Base-by-base conservation (phyloP, 2,888 invertebrate species). In the Temnothorax rugatulus region DNA sequence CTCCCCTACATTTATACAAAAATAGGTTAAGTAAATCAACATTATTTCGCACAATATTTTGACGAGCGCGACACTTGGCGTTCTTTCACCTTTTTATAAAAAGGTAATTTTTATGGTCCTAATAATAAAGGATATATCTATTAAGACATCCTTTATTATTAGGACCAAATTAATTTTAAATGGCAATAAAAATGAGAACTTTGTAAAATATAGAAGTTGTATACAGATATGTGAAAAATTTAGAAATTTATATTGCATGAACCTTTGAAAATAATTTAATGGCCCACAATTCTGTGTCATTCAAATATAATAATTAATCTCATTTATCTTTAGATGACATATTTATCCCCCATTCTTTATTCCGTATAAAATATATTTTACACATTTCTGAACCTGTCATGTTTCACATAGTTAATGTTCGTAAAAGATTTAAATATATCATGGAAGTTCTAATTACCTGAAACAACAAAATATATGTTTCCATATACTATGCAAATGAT, bases 381-480 rank as follows among this genome's bases (percentile, higher is more conserved):
- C 21, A 75, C 13, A 11, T 63, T 50, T 18, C 15, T 38, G 5
- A 52, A 13, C 1, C 15, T 21, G 18, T n/a, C 25, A 15, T 41
- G 2, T 59, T 47, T 29, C 11, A 74, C 9, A 9, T 41, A 1
- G 29, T 54, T 29, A 68, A 44, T n/a, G 54, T 81, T 25, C 64
- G 61, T 4, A 84, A 68, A 21, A 84, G 47, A 61, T 84, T 84
- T 57, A 85, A 66, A 54, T 85, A 85, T 29, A 29, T 61, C 18
- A 77, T n/a, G 18, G 85, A 83, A 52, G 83, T 77, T 66, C 73
- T 85, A 18, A 85, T 77, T 41, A 85, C 85, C 85, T 83, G 38
- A 21, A 69, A 77, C n/a, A 74, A 41, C 4, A 61, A 52, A 29
- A 41, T 21, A 1, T 38, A 34, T 47, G 4, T 50, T 38, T 50